These are phyloP conservation scores for Galleria mellonella DNA, from an alignment of 1,140 invertebrate species.

Conservation along the genomic window DNA sequence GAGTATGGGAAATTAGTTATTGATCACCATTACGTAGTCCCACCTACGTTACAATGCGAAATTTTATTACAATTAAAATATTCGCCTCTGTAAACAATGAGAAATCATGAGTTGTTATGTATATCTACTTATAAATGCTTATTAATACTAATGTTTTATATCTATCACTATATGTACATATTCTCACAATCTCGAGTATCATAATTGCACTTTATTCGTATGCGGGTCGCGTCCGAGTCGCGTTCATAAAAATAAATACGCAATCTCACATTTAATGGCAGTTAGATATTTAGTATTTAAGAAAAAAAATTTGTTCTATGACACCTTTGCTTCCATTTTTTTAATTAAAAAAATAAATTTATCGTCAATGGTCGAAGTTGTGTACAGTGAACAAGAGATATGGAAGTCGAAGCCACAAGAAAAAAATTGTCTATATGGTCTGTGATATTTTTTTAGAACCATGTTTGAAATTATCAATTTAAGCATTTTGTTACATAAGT, in stretches of 20 bases:
- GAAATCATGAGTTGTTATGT: constrained; percentile 6
- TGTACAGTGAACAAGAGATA: too few relatives aligned
- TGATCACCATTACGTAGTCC: too few relatives aligned
- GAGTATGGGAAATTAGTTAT: too few relatives aligned
- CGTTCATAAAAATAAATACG: constrained; percentile 51
- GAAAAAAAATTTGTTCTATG: neutral
- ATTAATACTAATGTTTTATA: constrained; percentile 38
- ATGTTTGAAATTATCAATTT: too few relatives aligned
- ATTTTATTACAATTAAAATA: neutral
- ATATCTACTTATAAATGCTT: constrained; percentile 39
- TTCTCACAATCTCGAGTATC: constrained; percentile 70
- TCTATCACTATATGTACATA: constrained; percentile 51
- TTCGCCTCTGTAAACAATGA: neutral
- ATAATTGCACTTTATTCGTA: constrained; percentile 72
- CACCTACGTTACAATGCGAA: too few relatives aligned
- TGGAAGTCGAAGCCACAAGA: too few relatives aligned
- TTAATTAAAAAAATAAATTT: too few relatives aligned
- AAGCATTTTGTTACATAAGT: too few relatives aligned
- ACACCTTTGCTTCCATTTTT: too few relatives aligned
- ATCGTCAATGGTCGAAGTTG: too few relatives aligned
- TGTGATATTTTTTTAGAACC: too few relatives aligned
- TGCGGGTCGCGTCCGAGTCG: constrained; percentile 25
- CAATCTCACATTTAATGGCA: constrained; percentile 28
- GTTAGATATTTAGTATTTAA: constrained; percentile 12
- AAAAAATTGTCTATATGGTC: too few relatives aligned